These are phyloP conservation scores for Lacanobia oleracea DNA, from an alignment of 2,888 invertebrate genomes.

Conservation along the genomic window DNA sequence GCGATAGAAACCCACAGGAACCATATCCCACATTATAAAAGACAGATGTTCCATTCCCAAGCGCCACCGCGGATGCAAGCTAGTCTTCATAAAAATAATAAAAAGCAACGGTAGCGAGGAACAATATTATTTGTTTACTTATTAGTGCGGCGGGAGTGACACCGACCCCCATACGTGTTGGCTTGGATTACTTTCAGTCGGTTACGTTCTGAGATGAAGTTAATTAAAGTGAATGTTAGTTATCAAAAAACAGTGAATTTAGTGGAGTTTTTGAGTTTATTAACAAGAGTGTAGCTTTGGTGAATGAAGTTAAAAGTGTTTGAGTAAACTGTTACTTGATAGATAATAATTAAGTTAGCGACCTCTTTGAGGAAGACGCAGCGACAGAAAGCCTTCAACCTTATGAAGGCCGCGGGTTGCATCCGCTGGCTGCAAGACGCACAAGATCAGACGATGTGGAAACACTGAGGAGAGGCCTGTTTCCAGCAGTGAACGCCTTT, in stretches of 20 bases:
- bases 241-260: not conserved
- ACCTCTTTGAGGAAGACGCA: too few relatives aligned
- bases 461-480: not conserved
- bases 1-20: not conserved
- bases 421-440: not conserved
- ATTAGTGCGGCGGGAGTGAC: constrained; percentile 47
- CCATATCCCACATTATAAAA: not conserved
- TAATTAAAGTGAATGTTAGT: constrained; percentile 26
- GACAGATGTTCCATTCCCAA: constrained; percentile 18
- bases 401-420: not conserved
- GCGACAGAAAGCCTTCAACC: too few relatives aligned
- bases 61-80: constrained; percentile 38
- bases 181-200: constrained; percentile 26
- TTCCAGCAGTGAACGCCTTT: not conserved
- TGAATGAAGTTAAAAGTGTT: constrained; percentile 12
- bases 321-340: not conserved
- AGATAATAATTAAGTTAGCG: too few relatives aligned
- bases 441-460: not conserved
- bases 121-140: constrained; percentile 68
- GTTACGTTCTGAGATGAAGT: constrained; percentile 19
- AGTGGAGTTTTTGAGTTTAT: not conserved
- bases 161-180: constrained; percentile 34
- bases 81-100: constrained; percentile 51
- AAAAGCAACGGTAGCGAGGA: constrained; percentile 48
- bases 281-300: not conserved